Evolutionary conservation across 30 jellyfish, hydroid and myxozoan genomes (phyloP).

Genomic region (Cassiopea xamachana): DNA sequence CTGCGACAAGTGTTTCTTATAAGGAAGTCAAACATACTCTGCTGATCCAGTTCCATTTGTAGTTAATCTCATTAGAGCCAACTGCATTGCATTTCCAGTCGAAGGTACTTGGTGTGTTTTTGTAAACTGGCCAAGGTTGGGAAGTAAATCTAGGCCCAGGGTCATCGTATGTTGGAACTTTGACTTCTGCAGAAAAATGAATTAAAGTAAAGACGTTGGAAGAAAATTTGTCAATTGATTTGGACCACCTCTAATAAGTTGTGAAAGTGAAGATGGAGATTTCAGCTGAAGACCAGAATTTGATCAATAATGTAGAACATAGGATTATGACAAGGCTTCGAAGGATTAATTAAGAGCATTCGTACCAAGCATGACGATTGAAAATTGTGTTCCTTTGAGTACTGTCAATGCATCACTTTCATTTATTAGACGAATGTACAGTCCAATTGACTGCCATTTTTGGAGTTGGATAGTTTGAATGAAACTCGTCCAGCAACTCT

Average conservation of each 20-base stretch:
- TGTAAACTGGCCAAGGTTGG: slow-evolving; percentile 74
- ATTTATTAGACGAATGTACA: slow-evolving; percentile 9
- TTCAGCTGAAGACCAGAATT: no score
- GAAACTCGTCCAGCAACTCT: slow-evolving; percentile 24
- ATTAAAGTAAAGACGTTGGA: neutral
- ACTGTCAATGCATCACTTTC: slow-evolving; percentile 42
- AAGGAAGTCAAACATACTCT: slow-evolving; percentile 39
- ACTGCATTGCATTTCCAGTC: slow-evolving; percentile 57
- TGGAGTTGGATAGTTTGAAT: slow-evolving; percentile 35
- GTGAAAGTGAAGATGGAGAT: no score
- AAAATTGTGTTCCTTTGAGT: slow-evolving; percentile 37
- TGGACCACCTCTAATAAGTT: no score
- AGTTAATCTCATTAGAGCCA: slow-evolving; percentile 28
- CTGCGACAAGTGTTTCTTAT: neutral
- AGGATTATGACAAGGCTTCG: no score
- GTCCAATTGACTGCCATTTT: slow-evolving; percentile 73
- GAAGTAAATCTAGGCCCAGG: slow-evolving; percentile 59
- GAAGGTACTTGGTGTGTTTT: slow-evolving; percentile 33
- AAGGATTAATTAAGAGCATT: no score
- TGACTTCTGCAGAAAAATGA: slow-evolving; percentile 4
- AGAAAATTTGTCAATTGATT: neutral
- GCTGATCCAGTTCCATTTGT: slow-evolving; percentile 73
- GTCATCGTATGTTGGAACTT: slow-evolving; percentile 33
- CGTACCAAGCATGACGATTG: slow-evolving; percentile 64
- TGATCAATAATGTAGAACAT: no score